Conservation (phyloP, 1,140 invertebrate genomes). For the Apolygus lucorum region DNA sequence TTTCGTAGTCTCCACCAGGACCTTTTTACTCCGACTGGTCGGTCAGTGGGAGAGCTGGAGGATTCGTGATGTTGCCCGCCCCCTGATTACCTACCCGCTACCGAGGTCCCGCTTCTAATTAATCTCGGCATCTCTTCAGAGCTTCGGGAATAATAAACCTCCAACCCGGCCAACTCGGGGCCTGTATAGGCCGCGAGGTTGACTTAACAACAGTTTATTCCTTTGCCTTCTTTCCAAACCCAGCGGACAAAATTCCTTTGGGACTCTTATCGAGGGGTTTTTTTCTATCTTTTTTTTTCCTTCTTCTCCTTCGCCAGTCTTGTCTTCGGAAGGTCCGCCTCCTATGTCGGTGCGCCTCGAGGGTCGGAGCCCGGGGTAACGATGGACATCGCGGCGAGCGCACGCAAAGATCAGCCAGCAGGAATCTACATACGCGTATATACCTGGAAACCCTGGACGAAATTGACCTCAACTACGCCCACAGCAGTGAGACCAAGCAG, state of each 20-base stretch:
- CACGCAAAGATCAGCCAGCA: not conserved
- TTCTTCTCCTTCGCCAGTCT: not conserved
- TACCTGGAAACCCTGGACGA: not conserved
- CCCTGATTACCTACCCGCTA: conserved; percentile 14
- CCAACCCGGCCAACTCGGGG: not conserved
- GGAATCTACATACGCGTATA: not conserved
- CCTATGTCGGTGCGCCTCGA: not conserved
- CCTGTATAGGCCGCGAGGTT: not conserved
- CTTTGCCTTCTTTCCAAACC: not conserved
- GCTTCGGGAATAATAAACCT: conserved; percentile 3
- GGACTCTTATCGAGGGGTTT: not conserved
- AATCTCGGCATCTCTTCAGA: conserved; percentile 9
- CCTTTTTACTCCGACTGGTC: not conserved
- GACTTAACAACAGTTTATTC: not conserved
- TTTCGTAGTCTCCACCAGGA: not conserved
- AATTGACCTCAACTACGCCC: too few species aligned
- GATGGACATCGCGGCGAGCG: not conserved
- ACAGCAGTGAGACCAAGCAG: too few species aligned
- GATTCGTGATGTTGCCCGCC: conserved; percentile 7
- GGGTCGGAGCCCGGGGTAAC: not conserved
- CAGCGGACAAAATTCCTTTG: not conserved
- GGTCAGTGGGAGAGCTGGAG: not conserved
- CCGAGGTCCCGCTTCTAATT: conserved; percentile 14
- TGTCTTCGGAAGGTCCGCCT: too few species aligned
- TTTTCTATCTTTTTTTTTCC: too few species aligned